Base-by-base conservation (phyloP, 2,888 invertebrate genomes). In the Orthosia incerta region DNA sequence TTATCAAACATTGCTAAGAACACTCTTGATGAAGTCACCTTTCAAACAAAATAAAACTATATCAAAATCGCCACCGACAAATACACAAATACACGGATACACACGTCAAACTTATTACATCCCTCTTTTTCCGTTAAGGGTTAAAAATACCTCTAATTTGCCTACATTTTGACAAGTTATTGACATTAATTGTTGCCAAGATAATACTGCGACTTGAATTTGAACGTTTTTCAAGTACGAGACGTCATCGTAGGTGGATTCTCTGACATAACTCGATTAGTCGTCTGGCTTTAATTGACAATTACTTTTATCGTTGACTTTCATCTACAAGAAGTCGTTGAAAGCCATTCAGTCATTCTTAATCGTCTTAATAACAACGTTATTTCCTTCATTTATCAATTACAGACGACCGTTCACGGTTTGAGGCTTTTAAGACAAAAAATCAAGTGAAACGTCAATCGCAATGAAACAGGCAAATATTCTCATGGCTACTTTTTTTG, bases 401-500 rank as follows among this genome's bases (percentile, higher is more conserved):
- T 74, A 82, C 64, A 65, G 60, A 64, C 74, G 63, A 50, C 74
- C 86, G 87, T 90, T 88, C 86, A 88, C 86, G 86, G 86, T 89
- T 89, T 87, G 86, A 89, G 89, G 88, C 53, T 86, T 80, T 85
- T 79, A 61, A 63, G 66, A 88, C 82, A 92, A 93, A 92, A 93
- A 91, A 87, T 83, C 71, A 57, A 85, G 91, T 87, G 92, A 93
- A 93, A 92, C 92, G 87, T 79, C 85, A 84, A 80, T 89, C 88
- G 89, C 89, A 91, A 87, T 87, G 83, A 88, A 87, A 88, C 85
- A 89, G 84, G 86, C 87, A 87, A 89, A 89, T 90, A 88, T 90
- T 91, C 90, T 93, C 93, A 93, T 89, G 92, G 91, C 86, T 91
- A 89, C 82, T 79, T 88, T 91, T 90, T 89, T 86, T 85, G 76